Evolutionary conservation across 1,140 invertebrate genomes (phyloP).

Genomic region (Temnothorax curvispinosus): DNA sequence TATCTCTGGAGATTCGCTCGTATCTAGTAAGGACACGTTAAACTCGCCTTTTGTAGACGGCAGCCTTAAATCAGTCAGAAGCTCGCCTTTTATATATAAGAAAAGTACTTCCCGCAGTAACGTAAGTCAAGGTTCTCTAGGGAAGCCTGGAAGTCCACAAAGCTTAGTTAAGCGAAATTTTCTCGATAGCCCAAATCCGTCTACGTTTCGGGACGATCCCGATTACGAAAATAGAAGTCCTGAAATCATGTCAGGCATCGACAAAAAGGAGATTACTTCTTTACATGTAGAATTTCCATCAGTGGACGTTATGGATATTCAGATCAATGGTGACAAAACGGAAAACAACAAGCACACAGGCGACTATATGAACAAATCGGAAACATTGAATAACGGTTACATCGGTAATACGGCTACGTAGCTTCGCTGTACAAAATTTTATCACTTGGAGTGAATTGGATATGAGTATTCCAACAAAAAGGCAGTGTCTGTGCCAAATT

Average conservation of each 20-base stretch:
- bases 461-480: conserved; percentile 41
- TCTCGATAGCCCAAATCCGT: conserved; percentile 73
- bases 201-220: conserved; percentile 60
- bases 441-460: conserved; percentile 22
- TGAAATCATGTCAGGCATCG: conserved; percentile 67
- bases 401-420: conserved; percentile 83
- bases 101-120: conserved; percentile 76
- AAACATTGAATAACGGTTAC: conserved; percentile 83
- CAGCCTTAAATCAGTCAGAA: conserved; percentile 80
- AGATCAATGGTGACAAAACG: conserved; percentile 67
- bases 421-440: conserved; percentile 57
- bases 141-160: conserved; percentile 78
- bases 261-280: conserved; percentile 67
- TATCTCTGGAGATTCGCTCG: conserved; percentile 79
- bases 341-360: conserved; percentile 46
- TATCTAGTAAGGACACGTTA: conserved; percentile 82
- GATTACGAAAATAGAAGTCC: conserved; percentile 83
- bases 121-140: conserved; percentile 75
- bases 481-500: conserved; percentile 68
- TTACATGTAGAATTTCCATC: conserved; percentile 75
- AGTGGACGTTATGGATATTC: conserved; percentile 71
- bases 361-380: conserved; percentile 76
- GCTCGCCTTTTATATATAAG: conserved; percentile 79
- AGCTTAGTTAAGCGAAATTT: conserved; percentile 66
- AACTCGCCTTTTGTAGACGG: conserved; percentile 83